These are phyloP conservation scores for Oenanthe oenanthe DNA, from an alignment of 2,113 vertebrate genomes.

Conservation along the genomic window DNA sequence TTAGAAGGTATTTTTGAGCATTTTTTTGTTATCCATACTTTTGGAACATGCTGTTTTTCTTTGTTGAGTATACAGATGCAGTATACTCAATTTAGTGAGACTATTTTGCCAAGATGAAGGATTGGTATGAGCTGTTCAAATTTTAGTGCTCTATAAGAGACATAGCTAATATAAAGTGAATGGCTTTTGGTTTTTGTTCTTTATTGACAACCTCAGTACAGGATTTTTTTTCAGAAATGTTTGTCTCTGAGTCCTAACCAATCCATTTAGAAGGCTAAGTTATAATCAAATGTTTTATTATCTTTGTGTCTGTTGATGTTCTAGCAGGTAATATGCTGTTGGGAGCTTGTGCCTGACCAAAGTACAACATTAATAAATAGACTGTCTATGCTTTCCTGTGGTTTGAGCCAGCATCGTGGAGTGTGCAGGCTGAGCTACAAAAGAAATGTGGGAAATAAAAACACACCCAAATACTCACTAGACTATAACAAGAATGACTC, in stretches of 20 bases:
- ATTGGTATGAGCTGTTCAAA: not conserved
- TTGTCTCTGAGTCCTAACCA: constrained; percentile 18
- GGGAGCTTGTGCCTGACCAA: constrained; percentile 33
- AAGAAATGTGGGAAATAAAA: constrained; percentile 10
- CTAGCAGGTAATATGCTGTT: constrained; percentile 47
- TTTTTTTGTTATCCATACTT: not conserved
- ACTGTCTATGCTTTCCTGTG: constrained; percentile 14
- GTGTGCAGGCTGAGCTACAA: constrained; percentile 23
- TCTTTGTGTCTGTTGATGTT: constrained; percentile 33
- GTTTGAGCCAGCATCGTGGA: constrained; percentile 40
- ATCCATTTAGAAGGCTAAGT: not conserved
- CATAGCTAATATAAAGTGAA: not conserved
- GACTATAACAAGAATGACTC: constrained; percentile 39
- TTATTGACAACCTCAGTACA: not conserved
- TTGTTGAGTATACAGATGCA: not conserved
- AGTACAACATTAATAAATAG: constrained; percentile 58
- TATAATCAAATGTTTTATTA: constrained; percentile 59
- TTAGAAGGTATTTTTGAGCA: not conserved
- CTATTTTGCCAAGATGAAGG: not conserved
- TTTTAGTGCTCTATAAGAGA: not conserved
- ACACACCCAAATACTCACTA: constrained; percentile 37
- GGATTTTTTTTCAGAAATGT: constrained; percentile 36
- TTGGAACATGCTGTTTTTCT: not conserved
- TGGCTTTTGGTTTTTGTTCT: not conserved
- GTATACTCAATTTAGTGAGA: not conserved